Conservation (phyloP, 2,888 invertebrate genomes). For the Apoda limacodes region DNA sequence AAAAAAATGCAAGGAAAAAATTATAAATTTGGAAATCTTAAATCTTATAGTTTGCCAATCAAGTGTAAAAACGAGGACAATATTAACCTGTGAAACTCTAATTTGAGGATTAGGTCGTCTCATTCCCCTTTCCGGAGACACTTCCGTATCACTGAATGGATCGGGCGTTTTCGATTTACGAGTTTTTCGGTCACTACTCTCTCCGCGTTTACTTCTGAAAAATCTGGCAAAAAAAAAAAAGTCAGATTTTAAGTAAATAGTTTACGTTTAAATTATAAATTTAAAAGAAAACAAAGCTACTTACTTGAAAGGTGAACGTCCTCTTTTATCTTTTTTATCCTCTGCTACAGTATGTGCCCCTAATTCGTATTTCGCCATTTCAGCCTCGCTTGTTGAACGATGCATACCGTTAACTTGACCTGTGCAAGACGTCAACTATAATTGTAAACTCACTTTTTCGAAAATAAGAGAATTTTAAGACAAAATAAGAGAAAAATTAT, state of each 20-base stretch:
- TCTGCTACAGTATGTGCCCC: conserved; percentile 55
- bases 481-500: too few relatives aligned
- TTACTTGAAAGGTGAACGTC: conserved; percentile 92
- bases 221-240: too few relatives aligned
- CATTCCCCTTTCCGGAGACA: conserved; percentile 47
- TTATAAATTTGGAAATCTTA: conserved; percentile 10
- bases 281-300: conserved; percentile 14
- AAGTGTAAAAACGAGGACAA: conserved; percentile 10
- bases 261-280: neutral
- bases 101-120: conserved; percentile 59
- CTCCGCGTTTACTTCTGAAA: conserved; percentile 84
- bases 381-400: conserved; percentile 80
- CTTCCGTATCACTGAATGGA: conserved; percentile 61
- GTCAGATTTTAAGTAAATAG: neutral
- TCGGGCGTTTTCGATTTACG: conserved; percentile 80
- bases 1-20: conserved; percentile 10
- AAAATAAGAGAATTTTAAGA: too few relatives aligned
- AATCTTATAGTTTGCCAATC: conserved; percentile 6
- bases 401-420: conserved; percentile 71
- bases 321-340: conserved; percentile 80
- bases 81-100: conserved; percentile 61
- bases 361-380: conserved; percentile 78
- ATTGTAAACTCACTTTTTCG: too few relatives aligned
- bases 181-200: conserved; percentile 76
- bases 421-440: too few relatives aligned